Evolutionary conservation across 2,797 vertebrate species (phyloP).

Genomic region (Enteromius trimaculatus): DNA sequence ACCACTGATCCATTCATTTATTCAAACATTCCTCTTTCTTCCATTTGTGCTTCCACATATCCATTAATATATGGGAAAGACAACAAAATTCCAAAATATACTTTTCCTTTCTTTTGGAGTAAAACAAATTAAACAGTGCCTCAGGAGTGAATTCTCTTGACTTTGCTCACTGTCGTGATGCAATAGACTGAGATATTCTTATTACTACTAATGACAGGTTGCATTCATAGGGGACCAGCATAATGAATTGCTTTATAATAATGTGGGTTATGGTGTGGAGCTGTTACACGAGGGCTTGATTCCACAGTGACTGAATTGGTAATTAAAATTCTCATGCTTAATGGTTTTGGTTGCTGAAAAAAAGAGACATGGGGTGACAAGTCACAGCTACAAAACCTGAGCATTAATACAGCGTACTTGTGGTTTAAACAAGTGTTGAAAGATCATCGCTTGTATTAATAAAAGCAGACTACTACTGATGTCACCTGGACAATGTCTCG

Average conservation of each 20-base stretch:
- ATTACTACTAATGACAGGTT: slow-evolving; percentile 48
- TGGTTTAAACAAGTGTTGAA: slow-evolving; percentile 7
- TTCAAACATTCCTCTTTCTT: no score
- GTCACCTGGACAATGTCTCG: slow-evolving; percentile 95
- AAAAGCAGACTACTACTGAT: neutral
- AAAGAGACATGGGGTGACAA: neutral
- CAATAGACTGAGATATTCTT: slow-evolving; percentile 18
- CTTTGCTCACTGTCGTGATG: neutral
- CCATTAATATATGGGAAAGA: no score
- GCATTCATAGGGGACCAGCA: slow-evolving; percentile 22
- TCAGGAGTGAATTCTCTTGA: neutral
- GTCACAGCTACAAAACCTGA: slow-evolving; percentile 6
- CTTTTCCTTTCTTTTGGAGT: neutral
- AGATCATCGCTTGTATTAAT: neutral
- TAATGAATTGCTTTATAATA: slow-evolving; percentile 41
- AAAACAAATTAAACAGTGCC: neutral
- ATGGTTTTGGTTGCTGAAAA: slow-evolving; percentile 41
- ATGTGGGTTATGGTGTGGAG: slow-evolving; percentile 25
- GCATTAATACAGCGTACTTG: neutral
- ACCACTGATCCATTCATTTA: no score
- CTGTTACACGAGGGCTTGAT: slow-evolving; percentile 29
- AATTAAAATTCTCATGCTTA: slow-evolving; percentile 37
- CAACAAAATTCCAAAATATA: neutral
- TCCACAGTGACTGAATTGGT: slow-evolving; percentile 19
- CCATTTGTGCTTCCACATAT: no score